Percentiles rank a stretch among this genome's conserved stretches.
Evolutionary conservation across 2,888 invertebrate genomes (phyloP).

Genomic region (Cantharis lateralis): DNA sequence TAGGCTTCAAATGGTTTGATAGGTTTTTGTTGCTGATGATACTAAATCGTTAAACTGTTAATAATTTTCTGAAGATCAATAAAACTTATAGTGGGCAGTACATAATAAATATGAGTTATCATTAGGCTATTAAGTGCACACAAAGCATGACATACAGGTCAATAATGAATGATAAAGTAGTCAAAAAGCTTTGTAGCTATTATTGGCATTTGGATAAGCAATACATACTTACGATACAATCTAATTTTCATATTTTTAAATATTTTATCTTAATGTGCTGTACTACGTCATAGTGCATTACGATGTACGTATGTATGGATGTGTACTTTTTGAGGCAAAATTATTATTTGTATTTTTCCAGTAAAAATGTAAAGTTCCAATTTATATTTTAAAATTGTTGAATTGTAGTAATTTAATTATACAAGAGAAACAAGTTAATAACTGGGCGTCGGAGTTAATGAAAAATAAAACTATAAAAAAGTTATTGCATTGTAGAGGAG

Average conservation of each 20-base stretch:
- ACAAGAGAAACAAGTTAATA: neutral
- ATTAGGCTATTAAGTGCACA: neutral
- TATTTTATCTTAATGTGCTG: neutral
- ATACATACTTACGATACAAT: neutral
- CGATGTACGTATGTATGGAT: no score
- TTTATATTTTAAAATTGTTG: neutral
- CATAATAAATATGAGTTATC: neutral
- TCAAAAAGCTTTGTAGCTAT: neutral
- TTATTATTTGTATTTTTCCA: neutral
- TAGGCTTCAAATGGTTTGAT: no score
- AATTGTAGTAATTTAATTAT: neutral
- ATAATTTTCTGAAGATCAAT: neutral
- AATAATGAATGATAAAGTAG: neutral
- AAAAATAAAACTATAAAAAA: constrained; percentile 2
- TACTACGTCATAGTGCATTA: no score
- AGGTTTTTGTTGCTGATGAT: neutral
- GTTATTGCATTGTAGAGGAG: neutral
- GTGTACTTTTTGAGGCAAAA: no score
- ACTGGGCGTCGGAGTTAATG: neutral
- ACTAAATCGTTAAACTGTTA: neutral
- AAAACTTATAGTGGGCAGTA: neutral
- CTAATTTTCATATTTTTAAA: neutral
- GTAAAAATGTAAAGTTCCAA: neutral
- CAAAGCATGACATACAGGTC: neutral
- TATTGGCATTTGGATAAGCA: neutral